Conservation (phyloP, 2,888 invertebrate genomes). For the Diplazon laetatorius region DNA sequence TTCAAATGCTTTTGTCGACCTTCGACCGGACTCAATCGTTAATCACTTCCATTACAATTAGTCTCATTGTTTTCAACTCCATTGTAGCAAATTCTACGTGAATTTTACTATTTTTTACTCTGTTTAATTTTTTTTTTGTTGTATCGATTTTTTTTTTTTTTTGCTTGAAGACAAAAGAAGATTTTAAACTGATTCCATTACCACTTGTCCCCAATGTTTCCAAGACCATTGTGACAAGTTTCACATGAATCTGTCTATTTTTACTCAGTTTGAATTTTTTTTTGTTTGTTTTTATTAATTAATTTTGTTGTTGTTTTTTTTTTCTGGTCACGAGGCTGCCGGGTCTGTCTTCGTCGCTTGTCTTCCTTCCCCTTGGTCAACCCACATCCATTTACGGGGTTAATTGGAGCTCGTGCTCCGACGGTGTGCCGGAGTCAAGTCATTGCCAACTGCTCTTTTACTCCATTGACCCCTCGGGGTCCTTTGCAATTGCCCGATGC, state of each 20-base stretch:
- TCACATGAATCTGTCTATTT: too few species aligned
- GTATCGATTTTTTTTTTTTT: too few species aligned
- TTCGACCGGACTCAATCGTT: neutral
- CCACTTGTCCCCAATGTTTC: too few species aligned
- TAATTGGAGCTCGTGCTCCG: slow-evolving; percentile 62
- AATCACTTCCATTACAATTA: neutral
- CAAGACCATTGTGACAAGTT: too few species aligned
- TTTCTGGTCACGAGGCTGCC: too few species aligned
- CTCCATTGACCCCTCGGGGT: slow-evolving; percentile 62
- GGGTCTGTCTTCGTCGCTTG: too few species aligned
- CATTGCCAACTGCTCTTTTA: slow-evolving; percentile 58
- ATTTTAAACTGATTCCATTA: too few species aligned
- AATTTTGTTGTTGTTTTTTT: too few species aligned
- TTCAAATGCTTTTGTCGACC: neutral
- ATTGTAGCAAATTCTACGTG: slow-evolving; percentile 27
- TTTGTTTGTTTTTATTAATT: too few species aligned
- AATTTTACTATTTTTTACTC: slow-evolving; percentile 19
- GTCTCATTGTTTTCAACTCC: slow-evolving; percentile 28
- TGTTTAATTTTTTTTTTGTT: slow-evolving; percentile 24
- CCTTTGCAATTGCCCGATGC: slow-evolving; percentile 62
- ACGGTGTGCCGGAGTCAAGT: slow-evolving; percentile 59
- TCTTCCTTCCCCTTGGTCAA: slow-evolving; percentile 39
- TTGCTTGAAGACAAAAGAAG: too few species aligned
- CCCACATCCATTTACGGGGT: slow-evolving; percentile 65
- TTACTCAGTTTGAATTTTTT: too few species aligned